phyloP scores from a whole-genome alignment of 2,888 invertebrate genomes.

The Cataglyphis cursor region DNA sequence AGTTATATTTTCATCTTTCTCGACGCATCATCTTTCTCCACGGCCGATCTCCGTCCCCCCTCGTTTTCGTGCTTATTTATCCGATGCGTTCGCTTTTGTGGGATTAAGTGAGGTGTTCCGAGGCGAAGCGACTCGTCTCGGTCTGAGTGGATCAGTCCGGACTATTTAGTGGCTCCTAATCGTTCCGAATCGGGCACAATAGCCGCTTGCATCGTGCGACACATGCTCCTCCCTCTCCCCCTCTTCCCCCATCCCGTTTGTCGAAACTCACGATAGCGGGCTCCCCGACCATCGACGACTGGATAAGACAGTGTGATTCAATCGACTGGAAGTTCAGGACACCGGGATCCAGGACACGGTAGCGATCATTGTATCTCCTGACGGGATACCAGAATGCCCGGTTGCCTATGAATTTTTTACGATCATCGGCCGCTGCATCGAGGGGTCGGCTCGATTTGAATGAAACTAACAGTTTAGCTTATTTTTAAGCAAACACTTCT shows the following conservation, averaged over 20 bases:
- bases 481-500: background rate
- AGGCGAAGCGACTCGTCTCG: conserved; percentile 69
- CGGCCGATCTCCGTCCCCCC: background rate
- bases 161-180: conserved; percentile 78
- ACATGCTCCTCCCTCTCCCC: conserved; percentile 62
- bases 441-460: background rate
- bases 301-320: conserved; percentile 74
- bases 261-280: conserved; percentile 67
- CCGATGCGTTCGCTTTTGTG: conserved; percentile 75
- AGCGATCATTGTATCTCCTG: conserved; percentile 56
- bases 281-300: conserved; percentile 65
- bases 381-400: conserved; percentile 47
- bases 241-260: conserved; percentile 51
- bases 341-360: conserved; percentile 60
- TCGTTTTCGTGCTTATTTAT: conserved; percentile 70
- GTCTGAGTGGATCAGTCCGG: conserved; percentile 75
- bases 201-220: conserved; percentile 71
- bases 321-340: conserved; percentile 72
- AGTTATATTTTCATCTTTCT: conserved; percentile 24
- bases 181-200: conserved; percentile 77
- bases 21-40: conserved; percentile 25
- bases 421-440: conserved; percentile 22
- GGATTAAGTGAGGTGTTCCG: conserved; percentile 79
- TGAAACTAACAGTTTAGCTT: background rate
- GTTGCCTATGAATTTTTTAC: conserved; percentile 58